Evolutionary conservation across 2,113 vertebrate genomes (phyloP).

Genomic region (Clinocottus analis): DNA sequence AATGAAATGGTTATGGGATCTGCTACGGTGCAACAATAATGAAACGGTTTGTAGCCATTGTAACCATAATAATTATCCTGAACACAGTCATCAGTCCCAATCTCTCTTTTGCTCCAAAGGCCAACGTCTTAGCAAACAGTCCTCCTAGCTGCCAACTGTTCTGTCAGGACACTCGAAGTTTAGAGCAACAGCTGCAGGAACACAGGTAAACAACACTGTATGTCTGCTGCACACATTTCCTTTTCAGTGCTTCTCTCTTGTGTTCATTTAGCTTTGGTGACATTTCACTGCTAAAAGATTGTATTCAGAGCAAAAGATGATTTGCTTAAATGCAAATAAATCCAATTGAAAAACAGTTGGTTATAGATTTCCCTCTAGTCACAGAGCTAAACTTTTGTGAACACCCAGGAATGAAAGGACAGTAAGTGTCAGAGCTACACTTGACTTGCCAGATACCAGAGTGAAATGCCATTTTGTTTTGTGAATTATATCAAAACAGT

Average conservation of each 20-base stretch:
- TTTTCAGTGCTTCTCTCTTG: background rate
- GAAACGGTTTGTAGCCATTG: background rate
- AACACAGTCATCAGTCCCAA: constrained; percentile 40
- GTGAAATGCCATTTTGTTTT: background rate
- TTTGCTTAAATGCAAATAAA: constrained; percentile 3
- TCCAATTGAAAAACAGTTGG: background rate
- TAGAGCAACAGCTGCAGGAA: constrained; percentile 98
- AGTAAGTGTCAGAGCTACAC: background rate
- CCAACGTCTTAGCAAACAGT: constrained; percentile 88
- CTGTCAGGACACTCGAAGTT: constrained; percentile 93
- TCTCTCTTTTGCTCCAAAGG: constrained; percentile 83
- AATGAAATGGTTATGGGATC: constrained; percentile 6
- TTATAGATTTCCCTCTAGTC: background rate
- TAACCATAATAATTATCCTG: constrained; percentile 26
- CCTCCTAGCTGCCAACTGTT: constrained; percentile 93
- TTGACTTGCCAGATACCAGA: background rate
- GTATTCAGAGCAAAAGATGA: background rate
- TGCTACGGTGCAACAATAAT: constrained; percentile 4
- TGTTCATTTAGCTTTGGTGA: background rate
- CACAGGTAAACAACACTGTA: constrained; percentile 87
- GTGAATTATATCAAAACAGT: background rate
- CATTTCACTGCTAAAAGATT: background rate
- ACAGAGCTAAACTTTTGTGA: background rate
- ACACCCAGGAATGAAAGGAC: background rate
- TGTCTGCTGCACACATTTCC: background rate